A percentile compares a stretch with the other conserved stretches of the same genome.
phyloP scores from a whole-genome alignment of 2,888 invertebrate species.

The Drosophila macrospina region DNA sequence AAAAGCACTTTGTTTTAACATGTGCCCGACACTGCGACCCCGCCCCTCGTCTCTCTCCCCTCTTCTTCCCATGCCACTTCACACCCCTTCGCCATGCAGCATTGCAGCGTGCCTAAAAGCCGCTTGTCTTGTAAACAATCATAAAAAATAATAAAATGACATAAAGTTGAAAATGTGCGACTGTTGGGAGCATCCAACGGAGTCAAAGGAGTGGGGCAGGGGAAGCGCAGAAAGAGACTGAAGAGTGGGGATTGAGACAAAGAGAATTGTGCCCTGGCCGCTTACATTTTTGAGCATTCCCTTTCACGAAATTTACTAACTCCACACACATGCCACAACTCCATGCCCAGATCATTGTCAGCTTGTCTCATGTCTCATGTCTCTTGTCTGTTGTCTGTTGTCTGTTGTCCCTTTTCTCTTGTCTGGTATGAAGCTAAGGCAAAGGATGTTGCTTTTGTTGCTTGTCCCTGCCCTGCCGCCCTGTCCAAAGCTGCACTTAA shows the following conservation, averaged over 20 bases:
- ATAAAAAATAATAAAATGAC: slow-evolving; percentile 81
- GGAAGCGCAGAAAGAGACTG: too few relatives aligned
- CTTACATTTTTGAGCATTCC: slow-evolving; percentile 22
- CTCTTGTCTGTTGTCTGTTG: slow-evolving; percentile 18
- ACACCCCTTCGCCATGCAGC: slow-evolving; percentile 36
- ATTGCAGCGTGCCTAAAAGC: slow-evolving; percentile 75
- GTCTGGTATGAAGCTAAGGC: slow-evolving; percentile 12
- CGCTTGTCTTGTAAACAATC: slow-evolving; percentile 81
- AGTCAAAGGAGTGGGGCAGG: neutral
- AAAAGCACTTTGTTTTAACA: slow-evolving; percentile 81
- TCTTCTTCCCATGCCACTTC: neutral
- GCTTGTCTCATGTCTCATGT: slow-evolving; percentile 39
- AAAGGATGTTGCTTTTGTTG: slow-evolving; percentile 48
- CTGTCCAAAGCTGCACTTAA: slow-evolving; percentile 46
- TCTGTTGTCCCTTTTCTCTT: too few relatives aligned
- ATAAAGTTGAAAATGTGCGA: slow-evolving; percentile 68
- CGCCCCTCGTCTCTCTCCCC: neutral
- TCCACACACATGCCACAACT: slow-evolving; percentile 53
- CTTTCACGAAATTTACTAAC: slow-evolving; percentile 17
- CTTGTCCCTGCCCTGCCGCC: slow-evolving; percentile 20
- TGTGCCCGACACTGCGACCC: slow-evolving; percentile 68
- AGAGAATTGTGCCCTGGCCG: slow-evolving; percentile 28
- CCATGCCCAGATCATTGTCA: slow-evolving; percentile 53
- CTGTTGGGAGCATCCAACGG: slow-evolving; percentile 25
- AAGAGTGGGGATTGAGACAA: slow-evolving; percentile 28